These are phyloP conservation scores for Hydrolagus affinis DNA, from an alignment of 2,113 vertebrate species.

Conservation along the genomic window DNA sequence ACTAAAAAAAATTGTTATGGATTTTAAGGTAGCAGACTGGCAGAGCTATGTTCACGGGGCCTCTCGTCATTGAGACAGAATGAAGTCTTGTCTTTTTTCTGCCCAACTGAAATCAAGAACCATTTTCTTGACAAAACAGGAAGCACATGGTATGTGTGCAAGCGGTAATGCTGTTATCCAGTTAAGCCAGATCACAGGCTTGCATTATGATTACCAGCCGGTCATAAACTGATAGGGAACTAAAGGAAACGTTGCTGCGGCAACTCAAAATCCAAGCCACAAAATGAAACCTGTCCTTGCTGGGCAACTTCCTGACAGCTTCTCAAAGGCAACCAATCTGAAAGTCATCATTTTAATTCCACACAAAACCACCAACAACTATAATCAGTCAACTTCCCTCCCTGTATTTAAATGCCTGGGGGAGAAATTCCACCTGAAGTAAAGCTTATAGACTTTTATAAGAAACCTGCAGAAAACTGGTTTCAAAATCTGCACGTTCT, in stretches of 20 bases:
- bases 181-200: conserved; percentile 54
- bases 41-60: neutral
- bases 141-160: conserved; percentile 7
- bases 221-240: conserved; percentile 60
- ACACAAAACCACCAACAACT: neutral
- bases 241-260: conserved; percentile 71
- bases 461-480: no score
- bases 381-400: no score
- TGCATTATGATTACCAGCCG: conserved; percentile 67
- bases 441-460: no score
- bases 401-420: no score
- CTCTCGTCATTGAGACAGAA: neutral
- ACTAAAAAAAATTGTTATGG: no score
- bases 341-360: neutral
- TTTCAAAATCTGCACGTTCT: no score
- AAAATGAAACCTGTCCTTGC: conserved; percentile 57
- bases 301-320: conserved; percentile 33
- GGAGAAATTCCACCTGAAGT: no score
- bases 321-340: conserved; percentile 25
- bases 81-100: neutral
- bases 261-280: conserved; percentile 69
- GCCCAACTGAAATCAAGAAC: neutral
- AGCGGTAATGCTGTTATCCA: conserved; percentile 1
- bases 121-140: conserved; percentile 13
- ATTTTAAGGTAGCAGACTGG: no score